These are phyloP conservation scores for Cataglyphis rosenhaueri DNA, from an alignment of 2,888 invertebrate species.

Conservation along the genomic window DNA sequence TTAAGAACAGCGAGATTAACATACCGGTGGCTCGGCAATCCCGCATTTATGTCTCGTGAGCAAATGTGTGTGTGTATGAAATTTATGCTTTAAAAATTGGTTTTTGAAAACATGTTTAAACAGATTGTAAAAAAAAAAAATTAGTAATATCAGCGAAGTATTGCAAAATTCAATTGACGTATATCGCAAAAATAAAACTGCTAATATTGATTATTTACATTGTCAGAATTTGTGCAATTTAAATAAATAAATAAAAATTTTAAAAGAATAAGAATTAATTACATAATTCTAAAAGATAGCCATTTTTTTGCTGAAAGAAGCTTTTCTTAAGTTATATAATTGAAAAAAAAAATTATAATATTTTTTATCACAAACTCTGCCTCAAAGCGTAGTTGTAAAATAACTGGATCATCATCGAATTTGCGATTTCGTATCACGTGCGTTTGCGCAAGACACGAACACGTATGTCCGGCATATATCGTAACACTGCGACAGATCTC, in stretches of 20 bases:
- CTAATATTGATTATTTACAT: background rate
- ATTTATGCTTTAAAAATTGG: background rate
- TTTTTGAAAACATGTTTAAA: background rate
- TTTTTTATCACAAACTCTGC: background rate
- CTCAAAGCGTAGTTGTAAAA: slow-evolving; percentile 4
- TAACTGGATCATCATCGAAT: slow-evolving; percentile 1
- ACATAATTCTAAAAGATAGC: slow-evolving; percentile 4
- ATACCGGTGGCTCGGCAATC: slow-evolving; percentile 39
- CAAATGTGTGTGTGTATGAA: background rate
- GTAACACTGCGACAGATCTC: background rate
- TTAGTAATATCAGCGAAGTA: background rate
- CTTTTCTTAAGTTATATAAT: too few species aligned
- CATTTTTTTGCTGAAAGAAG: background rate
- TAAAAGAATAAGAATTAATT: background rate
- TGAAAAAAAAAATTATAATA: background rate
- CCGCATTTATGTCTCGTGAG: slow-evolving; percentile 40
- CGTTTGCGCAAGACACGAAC: background rate
- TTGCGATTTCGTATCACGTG: slow-evolving; percentile 18
- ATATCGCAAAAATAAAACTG: too few species aligned
- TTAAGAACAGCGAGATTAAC: slow-evolving; percentile 67
- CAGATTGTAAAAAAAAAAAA: background rate
- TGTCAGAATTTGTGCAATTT: background rate
- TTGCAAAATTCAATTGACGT: background rate
- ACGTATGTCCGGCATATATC: background rate
- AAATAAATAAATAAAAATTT: background rate